Percentiles rank a stretch among this genome's conserved stretches.
Evolutionary conservation across 2,113 vertebrate genomes (phyloP).

Genomic region (Gobius niger): DNA sequence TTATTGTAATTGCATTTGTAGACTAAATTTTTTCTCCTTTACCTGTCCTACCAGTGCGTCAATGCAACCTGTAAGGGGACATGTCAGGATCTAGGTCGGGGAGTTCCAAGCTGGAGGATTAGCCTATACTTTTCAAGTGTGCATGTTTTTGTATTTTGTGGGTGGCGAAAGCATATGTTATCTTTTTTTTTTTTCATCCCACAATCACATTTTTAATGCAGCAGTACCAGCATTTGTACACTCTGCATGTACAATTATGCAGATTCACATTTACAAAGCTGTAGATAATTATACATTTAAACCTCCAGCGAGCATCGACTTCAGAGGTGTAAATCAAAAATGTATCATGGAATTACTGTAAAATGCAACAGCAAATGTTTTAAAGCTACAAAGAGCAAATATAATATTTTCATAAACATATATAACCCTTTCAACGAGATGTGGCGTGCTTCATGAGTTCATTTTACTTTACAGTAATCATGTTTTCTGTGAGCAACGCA

Average conservation of each 20-base stretch:
- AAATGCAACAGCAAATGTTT: not conserved
- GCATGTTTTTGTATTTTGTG: no score
- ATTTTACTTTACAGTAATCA: not conserved
- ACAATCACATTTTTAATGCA: no score
- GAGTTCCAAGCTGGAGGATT: no score
- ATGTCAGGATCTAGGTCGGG: no score
- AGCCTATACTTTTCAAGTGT: no score
- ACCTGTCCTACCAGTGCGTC: no score
- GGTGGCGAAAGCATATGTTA: no score
- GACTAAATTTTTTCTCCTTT: no score
- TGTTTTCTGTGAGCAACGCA: not conserved
- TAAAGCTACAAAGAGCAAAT: not conserved
- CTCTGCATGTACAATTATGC: slow-evolving; percentile 12
- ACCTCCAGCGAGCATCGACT: slow-evolving; percentile 4
- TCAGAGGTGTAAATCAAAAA: slow-evolving; percentile 16
- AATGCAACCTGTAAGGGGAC: no score
- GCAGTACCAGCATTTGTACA: not conserved
- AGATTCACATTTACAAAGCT: slow-evolving; percentile 18
- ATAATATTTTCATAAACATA: not conserved
- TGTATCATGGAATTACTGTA: slow-evolving; percentile 16
- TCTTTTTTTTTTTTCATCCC: no score
- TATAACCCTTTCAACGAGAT: not conserved
- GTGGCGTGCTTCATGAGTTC: not conserved
- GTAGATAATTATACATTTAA: slow-evolving; percentile 34
- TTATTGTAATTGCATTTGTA: no score